Conservation (phyloP, 2,113 vertebrate species). For the Microcebus murinus region DNA sequence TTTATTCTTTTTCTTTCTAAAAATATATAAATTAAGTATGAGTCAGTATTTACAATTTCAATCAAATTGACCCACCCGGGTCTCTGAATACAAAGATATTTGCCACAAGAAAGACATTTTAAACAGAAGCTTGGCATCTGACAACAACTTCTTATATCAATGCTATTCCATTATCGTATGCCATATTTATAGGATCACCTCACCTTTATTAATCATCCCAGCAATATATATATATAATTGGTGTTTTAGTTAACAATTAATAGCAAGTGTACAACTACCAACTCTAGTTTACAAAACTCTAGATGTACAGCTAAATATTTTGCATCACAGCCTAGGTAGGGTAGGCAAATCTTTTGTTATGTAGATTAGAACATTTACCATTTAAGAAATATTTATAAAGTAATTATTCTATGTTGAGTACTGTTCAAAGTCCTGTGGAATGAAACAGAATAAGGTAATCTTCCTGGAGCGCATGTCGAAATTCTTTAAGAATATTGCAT, state of each 20-base stretch:
- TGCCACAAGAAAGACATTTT: slow-evolving; percentile 1
- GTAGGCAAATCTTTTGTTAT: neutral
- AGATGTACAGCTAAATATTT: neutral
- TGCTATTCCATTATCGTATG: neutral
- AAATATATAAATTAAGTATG: neutral
- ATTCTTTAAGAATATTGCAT: neutral
- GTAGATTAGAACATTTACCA: neutral
- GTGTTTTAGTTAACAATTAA: neutral
- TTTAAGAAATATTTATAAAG: neutral
- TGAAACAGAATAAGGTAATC: neutral
- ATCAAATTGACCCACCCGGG: neutral
- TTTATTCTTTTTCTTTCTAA: neutral
- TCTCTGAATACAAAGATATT: neutral
- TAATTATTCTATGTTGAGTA: neutral
- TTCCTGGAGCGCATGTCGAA: neutral
- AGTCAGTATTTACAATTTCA: neutral
- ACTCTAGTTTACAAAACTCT: neutral
- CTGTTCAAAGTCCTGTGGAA: neutral
- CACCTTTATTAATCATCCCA: neutral
- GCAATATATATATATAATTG: neutral
- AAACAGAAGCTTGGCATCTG: neutral
- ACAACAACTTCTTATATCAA: neutral
- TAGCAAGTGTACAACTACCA: neutral
- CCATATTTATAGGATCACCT: neutral
- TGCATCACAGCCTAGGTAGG: neutral